Percentiles rank a stretch among this genome's conserved stretches.
phyloP scores from a whole-genome alignment of 2,797 vertebrate genomes.

The Oceanodroma leucorhoa region DNA sequence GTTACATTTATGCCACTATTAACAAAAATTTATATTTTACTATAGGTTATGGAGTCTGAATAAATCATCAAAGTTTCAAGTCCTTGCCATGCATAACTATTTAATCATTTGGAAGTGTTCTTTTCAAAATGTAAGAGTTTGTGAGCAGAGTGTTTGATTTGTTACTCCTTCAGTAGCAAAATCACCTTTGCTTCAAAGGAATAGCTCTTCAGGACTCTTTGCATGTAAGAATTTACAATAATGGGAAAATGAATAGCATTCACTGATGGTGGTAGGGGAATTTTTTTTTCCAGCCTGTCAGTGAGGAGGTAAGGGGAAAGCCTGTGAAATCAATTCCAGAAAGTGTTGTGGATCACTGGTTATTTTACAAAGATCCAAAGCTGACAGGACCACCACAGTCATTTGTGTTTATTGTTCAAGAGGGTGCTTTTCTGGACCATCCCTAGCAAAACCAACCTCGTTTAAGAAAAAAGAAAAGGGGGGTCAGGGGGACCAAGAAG shows the following conservation, averaged over 20 bases:
- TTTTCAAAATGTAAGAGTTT: slow-evolving; percentile 68
- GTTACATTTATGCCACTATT: slow-evolving; percentile 57
- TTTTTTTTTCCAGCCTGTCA: slow-evolving; percentile 20
- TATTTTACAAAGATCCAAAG: slow-evolving; percentile 78
- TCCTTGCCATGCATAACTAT: slow-evolving; percentile 54
- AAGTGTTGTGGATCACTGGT: slow-evolving; percentile 76
- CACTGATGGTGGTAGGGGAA: not conserved
- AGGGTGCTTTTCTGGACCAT: slow-evolving; percentile 77
- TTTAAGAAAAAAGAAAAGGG: not conserved
- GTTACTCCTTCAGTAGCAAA: slow-evolving; percentile 42
- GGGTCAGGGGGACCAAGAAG: not conserved
- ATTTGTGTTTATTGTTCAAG: slow-evolving; percentile 86
- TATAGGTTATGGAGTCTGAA: slow-evolving; percentile 57
- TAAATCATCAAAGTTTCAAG: slow-evolving; percentile 68
- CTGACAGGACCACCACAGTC: slow-evolving; percentile 86
- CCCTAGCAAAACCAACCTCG: slow-evolving; percentile 57
- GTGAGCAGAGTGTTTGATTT: slow-evolving; percentile 70
- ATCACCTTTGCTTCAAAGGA: not conserved
- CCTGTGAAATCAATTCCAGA: slow-evolving; percentile 73
- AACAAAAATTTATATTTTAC: slow-evolving; percentile 68
- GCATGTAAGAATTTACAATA: slow-evolving; percentile 3
- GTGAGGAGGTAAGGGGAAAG: not conserved
- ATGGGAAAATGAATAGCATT: not conserved
- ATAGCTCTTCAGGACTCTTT: not conserved
- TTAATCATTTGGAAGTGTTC: slow-evolving; percentile 72